Percentiles rank a stretch among this genome's conserved stretches.
phyloP scores from a whole-genome alignment of 1,140 invertebrate species.

The Ruditapes philippinarum region DNA sequence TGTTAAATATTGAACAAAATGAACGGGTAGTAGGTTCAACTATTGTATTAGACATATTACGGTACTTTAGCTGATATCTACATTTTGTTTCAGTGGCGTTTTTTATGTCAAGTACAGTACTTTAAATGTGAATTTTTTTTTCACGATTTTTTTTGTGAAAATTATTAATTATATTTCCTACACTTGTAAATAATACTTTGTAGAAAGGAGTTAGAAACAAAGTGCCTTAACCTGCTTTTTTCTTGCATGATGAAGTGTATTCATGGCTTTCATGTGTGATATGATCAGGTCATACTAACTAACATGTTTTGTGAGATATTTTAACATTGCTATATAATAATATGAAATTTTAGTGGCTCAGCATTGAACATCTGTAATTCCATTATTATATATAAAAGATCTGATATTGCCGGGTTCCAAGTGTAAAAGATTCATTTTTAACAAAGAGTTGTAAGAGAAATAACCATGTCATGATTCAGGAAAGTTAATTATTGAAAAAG shows the following conservation, averaged over 20 bases:
- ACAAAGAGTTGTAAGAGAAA: too few relatives aligned
- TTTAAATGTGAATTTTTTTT: too few relatives aligned
- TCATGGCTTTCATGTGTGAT: conserved; percentile 6
- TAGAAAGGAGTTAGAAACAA: neutral
- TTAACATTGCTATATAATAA: neutral
- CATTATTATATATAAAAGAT: too few relatives aligned
- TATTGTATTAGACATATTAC: too few relatives aligned
- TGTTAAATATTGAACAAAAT: neutral
- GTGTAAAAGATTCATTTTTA: too few relatives aligned
- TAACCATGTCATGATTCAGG: too few relatives aligned
- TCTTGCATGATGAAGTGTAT: neutral
- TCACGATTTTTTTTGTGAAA: too few relatives aligned
- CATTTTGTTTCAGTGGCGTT: neutral
- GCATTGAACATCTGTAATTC: neutral
- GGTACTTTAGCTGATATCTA: too few relatives aligned
- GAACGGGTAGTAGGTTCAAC: neutral
- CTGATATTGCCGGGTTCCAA: too few relatives aligned
- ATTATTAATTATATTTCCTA: too few relatives aligned
- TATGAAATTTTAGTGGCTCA: neutral
- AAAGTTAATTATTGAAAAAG: too few relatives aligned
- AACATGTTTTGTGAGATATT: neutral
- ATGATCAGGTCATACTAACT: conserved; percentile 2
- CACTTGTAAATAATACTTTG: neutral
- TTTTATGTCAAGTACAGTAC: neutral
- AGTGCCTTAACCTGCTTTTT: conserved; percentile 20